These are phyloP conservation scores for Falco naumanni DNA, from an alignment of 2,797 vertebrate genomes.

Conservation along the genomic window DNA sequence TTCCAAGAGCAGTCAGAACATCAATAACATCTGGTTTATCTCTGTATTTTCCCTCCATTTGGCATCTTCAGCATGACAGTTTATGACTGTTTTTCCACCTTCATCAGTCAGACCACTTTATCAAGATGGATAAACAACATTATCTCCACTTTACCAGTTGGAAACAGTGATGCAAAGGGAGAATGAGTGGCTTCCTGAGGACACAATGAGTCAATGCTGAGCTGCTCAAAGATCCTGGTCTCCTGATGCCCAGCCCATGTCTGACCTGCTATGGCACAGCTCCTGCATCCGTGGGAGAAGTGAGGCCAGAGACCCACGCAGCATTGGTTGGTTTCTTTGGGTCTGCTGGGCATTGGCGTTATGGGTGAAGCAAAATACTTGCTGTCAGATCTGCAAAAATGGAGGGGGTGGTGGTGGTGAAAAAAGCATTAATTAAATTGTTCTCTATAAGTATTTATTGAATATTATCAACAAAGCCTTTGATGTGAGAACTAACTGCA, in stretches of 20 bases:
- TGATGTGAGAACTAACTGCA: background rate
- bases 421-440: background rate
- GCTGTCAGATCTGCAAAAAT: background rate
- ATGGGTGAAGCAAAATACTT: background rate
- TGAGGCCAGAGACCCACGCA: background rate
- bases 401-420: no score
- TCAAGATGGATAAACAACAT: slow-evolving; percentile 4
- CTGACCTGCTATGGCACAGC: background rate
- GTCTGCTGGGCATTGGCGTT: background rate
- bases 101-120: slow-evolving; percentile 8
- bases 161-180: background rate
- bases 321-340: background rate
- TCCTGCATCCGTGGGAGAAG: background rate
- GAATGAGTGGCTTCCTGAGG: background rate
- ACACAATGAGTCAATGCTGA: background rate
- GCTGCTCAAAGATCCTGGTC: background rate
- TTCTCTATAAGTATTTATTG: background rate
- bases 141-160: slow-evolving; percentile 1
- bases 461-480: background rate
- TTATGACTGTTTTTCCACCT: slow-evolving; percentile 24
- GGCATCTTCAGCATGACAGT: background rate
- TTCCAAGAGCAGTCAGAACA: background rate
- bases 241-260: background rate
- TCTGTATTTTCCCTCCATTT: background rate
- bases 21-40: slow-evolving; percentile 6